These are phyloP conservation scores for Drosophila setifemur DNA, from an alignment of 1,140 invertebrate genomes.

Conservation along the genomic window DNA sequence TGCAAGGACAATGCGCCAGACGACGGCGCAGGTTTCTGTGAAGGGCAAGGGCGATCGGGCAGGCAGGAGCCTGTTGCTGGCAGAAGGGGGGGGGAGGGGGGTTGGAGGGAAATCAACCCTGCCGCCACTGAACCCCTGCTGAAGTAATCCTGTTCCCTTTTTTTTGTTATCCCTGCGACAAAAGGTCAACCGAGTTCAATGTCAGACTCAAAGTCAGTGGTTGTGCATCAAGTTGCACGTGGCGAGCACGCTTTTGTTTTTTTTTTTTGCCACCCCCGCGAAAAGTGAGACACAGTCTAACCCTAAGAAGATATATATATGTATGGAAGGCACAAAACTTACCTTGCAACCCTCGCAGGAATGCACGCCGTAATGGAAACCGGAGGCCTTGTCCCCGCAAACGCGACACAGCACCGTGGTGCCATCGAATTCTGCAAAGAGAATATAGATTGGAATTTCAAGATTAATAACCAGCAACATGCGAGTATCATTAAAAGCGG, in stretches of 20 bases:
- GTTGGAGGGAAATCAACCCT: constrained; percentile 22
- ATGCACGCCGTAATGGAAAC: constrained; percentile 99
- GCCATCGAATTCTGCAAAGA: constrained; percentile 97
- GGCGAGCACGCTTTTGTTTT: constrained; percentile 17
- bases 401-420: constrained; percentile 98
- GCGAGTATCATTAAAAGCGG: no score
- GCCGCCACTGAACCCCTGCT: not conserved
- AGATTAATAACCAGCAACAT: constrained; percentile 7
- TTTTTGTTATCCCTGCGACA: not conserved
- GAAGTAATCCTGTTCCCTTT: constrained; percentile 11
- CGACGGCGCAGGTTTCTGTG: constrained; percentile 17
- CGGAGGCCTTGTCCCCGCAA: constrained; percentile 99
- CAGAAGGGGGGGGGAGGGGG: not conserved
- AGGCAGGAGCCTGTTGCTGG: constrained; percentile 22
- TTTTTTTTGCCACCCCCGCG: constrained; percentile 15
- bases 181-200: constrained; percentile 75
- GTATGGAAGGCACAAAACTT: constrained; percentile 82
- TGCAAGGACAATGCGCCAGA: constrained; percentile 60
- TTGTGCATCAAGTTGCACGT: constrained; percentile 53
- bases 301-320: not conserved
- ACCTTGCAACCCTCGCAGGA: constrained; percentile 99
- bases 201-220: constrained; percentile 52
- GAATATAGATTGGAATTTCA: constrained; percentile 11
- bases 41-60: constrained; percentile 5
- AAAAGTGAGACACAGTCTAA: constrained; percentile 1